Percentiles rank a stretch among this genome's conserved stretches.
phyloP scores from a whole-genome alignment of 2,888 invertebrate species.

The Frankliniella fusca region DNA sequence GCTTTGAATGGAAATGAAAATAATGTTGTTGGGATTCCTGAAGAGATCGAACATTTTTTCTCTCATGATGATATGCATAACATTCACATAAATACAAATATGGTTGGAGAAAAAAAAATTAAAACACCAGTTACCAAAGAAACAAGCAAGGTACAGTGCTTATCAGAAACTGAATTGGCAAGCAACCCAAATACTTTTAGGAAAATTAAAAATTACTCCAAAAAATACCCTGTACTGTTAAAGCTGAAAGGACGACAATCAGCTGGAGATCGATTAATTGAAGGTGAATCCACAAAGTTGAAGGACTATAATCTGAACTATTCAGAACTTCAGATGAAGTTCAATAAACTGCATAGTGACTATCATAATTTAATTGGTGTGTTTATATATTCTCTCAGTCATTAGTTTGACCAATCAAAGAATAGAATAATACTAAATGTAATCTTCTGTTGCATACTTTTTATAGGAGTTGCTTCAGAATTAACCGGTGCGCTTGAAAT shows the following conservation, averaged over 20 bases:
- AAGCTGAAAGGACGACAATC: conserved; percentile 8
- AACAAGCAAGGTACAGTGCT: background rate
- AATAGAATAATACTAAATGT: background rate
- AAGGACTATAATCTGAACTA: conserved; percentile 44
- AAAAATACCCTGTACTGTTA: conserved; percentile 1
- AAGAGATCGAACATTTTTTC: background rate
- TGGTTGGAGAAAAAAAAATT: no score
- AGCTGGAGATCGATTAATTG: background rate
- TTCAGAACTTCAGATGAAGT: conserved; percentile 45
- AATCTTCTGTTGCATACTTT: conserved; percentile 15
- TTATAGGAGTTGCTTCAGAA: conserved; percentile 55
- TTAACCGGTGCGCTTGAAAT: conserved; percentile 57
- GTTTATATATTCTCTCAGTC: background rate
- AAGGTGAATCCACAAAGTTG: conserved; percentile 38
- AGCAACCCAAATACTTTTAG: background rate
- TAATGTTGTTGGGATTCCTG: background rate
- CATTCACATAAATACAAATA: no score
- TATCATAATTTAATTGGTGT: conserved; percentile 48
- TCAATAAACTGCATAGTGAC: conserved; percentile 48
- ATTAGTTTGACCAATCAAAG: background rate
- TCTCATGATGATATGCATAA: no score
- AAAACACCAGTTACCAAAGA: conserved; percentile 9
- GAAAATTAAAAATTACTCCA: conserved; percentile 23
- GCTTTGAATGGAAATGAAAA: background rate
- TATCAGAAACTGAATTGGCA: background rate